A percentile compares a stretch with the other conserved stretches of the same genome.
Conservation (phyloP, 2,888 invertebrate genomes). For the Drosophila aldrichi region DNA sequence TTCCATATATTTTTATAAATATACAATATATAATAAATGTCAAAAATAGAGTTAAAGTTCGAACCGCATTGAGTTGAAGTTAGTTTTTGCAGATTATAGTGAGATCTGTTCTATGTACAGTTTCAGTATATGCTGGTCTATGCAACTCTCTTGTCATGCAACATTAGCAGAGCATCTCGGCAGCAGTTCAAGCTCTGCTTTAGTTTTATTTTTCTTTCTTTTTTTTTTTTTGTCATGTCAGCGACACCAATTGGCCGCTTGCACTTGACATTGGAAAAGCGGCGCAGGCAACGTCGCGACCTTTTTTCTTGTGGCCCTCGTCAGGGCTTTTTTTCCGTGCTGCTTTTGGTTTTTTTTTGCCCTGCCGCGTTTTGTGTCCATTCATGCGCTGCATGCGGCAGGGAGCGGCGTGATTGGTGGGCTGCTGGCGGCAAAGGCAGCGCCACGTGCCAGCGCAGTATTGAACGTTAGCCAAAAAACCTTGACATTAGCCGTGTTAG, state of each 20-base stretch:
- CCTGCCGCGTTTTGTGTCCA: slow-evolving; percentile 43
- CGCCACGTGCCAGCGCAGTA: slow-evolving; percentile 62
- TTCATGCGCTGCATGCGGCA: slow-evolving; percentile 60
- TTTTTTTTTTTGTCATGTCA: slow-evolving; percentile 14
- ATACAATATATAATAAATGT: no score
- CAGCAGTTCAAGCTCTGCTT: background rate
- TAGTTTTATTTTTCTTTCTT: background rate
- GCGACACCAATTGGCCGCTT: slow-evolving; percentile 43
- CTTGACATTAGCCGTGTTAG: slow-evolving; percentile 71
- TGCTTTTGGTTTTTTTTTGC: slow-evolving; percentile 10
- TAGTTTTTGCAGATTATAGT: no score
- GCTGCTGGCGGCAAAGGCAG: slow-evolving; percentile 18
- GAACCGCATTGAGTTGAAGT: no score
- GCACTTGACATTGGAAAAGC: slow-evolving; percentile 73
- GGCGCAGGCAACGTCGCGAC: slow-evolving; percentile 31
- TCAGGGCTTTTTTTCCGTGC: slow-evolving; percentile 2
- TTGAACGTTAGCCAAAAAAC: slow-evolving; percentile 72
- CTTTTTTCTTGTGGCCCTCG: slow-evolving; percentile 14
- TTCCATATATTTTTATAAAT: no score
- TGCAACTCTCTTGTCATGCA: background rate
- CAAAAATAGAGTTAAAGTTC: no score
- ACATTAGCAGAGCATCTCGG: background rate
- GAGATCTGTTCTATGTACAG: no score
- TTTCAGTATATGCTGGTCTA: no score
- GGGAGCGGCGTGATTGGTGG: slow-evolving; percentile 41